These are phyloP conservation scores for Corythoichthys intestinalis DNA, from an alignment of 2,113 vertebrate species.

Conservation along the genomic window DNA sequence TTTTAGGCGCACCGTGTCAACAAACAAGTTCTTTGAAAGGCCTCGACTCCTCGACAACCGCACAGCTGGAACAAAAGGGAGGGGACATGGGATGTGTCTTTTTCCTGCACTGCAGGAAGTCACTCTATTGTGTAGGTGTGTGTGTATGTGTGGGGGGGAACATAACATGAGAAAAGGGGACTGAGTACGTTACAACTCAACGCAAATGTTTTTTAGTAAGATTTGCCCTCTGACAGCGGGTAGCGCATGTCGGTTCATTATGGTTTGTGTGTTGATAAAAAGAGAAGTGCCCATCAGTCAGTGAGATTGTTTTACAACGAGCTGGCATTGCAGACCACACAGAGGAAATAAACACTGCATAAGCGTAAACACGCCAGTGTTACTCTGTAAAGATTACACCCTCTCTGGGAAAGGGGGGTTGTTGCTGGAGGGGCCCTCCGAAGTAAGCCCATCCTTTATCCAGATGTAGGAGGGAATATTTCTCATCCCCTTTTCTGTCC, in stretches of 20 bases:
- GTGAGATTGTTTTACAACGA: slow-evolving; percentile 50
- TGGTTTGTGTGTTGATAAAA: slow-evolving; percentile 12
- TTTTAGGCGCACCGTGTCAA: slow-evolving; percentile 26
- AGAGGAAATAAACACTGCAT: slow-evolving; percentile 48
- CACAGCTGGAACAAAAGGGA: slow-evolving; percentile 32
- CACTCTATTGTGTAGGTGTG: slow-evolving; percentile 63
- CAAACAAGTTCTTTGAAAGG: slow-evolving; percentile 65
- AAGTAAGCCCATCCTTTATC: slow-evolving; percentile 40
- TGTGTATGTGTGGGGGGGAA: slow-evolving; percentile 8
- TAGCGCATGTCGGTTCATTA: slow-evolving; percentile 6
- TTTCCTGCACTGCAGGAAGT: slow-evolving; percentile 73
- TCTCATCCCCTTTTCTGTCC: slow-evolving; percentile 42
- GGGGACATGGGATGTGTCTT: slow-evolving; percentile 45
- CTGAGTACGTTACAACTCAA: slow-evolving; percentile 2
- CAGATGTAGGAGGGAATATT: slow-evolving; percentile 55
- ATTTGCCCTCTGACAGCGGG: slow-evolving; percentile 7
- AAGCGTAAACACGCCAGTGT: slow-evolving; percentile 45
- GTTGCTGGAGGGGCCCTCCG: slow-evolving; percentile 23
- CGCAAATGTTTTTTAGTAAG: not conserved
- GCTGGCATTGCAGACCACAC: slow-evolving; percentile 45
- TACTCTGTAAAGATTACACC: slow-evolving; percentile 24
- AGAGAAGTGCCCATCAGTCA: slow-evolving; percentile 40
- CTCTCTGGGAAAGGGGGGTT: not conserved
- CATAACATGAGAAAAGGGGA: slow-evolving; percentile 2
- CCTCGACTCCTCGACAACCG: slow-evolving; percentile 32